Conservation (phyloP, 2,888 invertebrate genomes). For the Stenotaenia linearis region DNA sequence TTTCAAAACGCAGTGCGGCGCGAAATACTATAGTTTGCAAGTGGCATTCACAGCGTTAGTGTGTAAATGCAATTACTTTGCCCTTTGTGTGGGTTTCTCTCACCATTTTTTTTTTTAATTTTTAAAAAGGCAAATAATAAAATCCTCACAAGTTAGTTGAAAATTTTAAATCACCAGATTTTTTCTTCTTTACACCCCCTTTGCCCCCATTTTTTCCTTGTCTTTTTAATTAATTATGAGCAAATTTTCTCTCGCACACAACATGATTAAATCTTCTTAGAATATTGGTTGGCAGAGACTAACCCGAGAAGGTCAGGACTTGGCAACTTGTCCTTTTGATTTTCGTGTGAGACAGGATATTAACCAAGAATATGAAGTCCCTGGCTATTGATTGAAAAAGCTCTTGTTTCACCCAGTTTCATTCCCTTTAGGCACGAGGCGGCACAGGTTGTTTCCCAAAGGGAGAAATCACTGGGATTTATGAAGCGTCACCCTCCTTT, state of each 20-base stretch:
- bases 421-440: background rate
- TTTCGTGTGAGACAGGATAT: background rate
- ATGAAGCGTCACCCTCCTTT: background rate
- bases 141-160: background rate
- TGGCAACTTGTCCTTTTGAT: background rate
- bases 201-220: background rate
- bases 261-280: background rate
- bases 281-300: background rate
- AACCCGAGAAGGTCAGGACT: background rate
- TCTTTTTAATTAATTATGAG: background rate
- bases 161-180: background rate
- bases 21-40: conserved; percentile 15
- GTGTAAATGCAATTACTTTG: conserved; percentile 19
- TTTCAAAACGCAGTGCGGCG: background rate
- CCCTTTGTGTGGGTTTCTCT: background rate
- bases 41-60: conserved; percentile 11
- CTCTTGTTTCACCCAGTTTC: background rate
- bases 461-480: conserved; percentile 15
- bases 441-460: conserved; percentile 3
- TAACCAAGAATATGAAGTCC: background rate
- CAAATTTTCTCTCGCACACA: background rate
- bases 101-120: background rate
- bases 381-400: background rate
- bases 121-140: background rate
- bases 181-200: background rate